phyloP scores from a whole-genome alignment of 1,140 invertebrate species.

The Monomorium pharaonis region DNA sequence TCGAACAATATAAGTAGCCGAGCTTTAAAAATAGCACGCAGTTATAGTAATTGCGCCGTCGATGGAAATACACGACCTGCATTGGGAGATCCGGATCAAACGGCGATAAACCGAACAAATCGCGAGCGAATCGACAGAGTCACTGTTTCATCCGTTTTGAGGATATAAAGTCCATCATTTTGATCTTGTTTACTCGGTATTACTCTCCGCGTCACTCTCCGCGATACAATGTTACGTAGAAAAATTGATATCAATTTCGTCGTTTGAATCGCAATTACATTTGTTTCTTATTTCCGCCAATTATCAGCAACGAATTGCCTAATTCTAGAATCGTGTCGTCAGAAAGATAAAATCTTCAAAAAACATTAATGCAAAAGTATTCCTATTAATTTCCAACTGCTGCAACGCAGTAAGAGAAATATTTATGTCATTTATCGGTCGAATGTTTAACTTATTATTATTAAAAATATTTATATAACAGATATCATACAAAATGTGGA shows the following conservation, averaged over 20 bases:
- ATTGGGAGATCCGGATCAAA: not conserved
- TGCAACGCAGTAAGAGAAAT: not conserved
- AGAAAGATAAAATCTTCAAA: not conserved
- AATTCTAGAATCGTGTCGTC: not conserved
- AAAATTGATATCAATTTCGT: not conserved
- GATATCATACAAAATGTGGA: not conserved
- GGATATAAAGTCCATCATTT: not conserved
- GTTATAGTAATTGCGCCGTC: not conserved
- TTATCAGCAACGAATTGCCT: not conserved
- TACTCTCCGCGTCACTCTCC: not conserved
- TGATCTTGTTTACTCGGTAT: constrained; percentile 33
- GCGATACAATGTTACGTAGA: not conserved
- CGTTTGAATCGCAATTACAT: not conserved
- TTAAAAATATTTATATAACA: not conserved
- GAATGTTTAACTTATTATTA: too few relatives aligned
- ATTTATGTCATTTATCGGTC: too few relatives aligned
- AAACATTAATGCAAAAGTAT: not conserved
- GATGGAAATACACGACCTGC: not conserved
- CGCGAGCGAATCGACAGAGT: constrained; percentile 14
- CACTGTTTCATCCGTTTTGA: constrained; percentile 36
- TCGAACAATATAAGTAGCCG: constrained; percentile 32
- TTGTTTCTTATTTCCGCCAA: not conserved
- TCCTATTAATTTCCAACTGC: not conserved
- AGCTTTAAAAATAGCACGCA: constrained; percentile 14
- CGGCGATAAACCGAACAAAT: constrained; percentile 19